A percentile compares a stretch with the other conserved stretches of the same genome.
These are phyloP conservation scores for Chrysolina americana DNA, from an alignment of 2,888 invertebrate genomes.

Conservation along the genomic window DNA sequence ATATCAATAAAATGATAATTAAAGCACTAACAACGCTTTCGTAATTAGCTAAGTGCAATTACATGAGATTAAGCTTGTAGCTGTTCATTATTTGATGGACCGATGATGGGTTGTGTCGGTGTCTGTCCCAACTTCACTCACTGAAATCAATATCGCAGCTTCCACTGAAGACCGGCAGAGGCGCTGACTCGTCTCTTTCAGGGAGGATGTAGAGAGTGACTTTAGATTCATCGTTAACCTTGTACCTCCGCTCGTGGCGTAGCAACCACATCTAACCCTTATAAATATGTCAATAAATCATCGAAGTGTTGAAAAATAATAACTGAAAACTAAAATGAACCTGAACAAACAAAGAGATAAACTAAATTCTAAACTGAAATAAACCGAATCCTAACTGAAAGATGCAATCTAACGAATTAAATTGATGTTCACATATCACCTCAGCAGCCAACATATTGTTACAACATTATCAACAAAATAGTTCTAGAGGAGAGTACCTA, in stretches of 20 bases:
- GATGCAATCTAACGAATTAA: constrained; percentile 49
- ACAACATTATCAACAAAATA: constrained; percentile 46
- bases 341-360: constrained; percentile 45
- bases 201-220: constrained; percentile 36
- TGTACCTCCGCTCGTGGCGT: constrained; percentile 43
- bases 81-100: neutral
- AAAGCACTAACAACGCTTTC: too few species aligned
- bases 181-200: constrained; percentile 47
- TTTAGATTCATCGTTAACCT: constrained; percentile 39
- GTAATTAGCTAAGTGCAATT: too few species aligned
- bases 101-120: neutral
- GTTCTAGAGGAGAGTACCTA: constrained; percentile 56
- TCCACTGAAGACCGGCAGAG: constrained; percentile 20
- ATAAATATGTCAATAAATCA: constrained; percentile 46
- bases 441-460: constrained; percentile 37
- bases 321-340: constrained; percentile 47
- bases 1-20: too few species aligned
- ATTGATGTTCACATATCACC: constrained; percentile 53
- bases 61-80: neutral
- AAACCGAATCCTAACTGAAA: constrained; percentile 39
- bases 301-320: constrained; percentile 51
- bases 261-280: constrained; percentile 41
- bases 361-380: constrained; percentile 38
- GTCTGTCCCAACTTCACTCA: neutral
- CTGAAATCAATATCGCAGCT: constrained; percentile 37